phyloP scores from a whole-genome alignment of 2,113 vertebrate genomes.

The Rhabdornis inornatus region DNA sequence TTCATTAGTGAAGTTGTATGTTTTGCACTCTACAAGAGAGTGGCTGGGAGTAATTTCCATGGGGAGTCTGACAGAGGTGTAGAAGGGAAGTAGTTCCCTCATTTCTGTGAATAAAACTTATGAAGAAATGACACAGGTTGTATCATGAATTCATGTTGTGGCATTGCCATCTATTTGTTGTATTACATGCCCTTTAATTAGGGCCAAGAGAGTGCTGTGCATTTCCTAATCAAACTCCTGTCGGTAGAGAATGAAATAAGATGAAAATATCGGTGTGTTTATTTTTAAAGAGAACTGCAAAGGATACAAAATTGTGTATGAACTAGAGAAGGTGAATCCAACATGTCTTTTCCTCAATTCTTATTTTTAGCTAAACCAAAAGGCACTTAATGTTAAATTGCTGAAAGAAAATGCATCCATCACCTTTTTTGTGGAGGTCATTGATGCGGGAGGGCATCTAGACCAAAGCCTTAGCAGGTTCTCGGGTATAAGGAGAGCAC shows the following conservation, averaged over 20 bases:
- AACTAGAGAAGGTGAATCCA: not conserved
- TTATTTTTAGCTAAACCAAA: not conserved
- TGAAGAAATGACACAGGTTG: not conserved
- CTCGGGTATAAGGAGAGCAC: not conserved
- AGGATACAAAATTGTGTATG: constrained; percentile 7
- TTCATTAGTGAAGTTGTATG: not conserved
- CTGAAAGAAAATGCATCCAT: not conserved
- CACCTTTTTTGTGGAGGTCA: not conserved
- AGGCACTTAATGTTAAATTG: not conserved
- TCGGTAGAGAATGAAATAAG: not conserved
- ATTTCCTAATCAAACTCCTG: constrained; percentile 23
- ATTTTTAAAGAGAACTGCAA: not conserved
- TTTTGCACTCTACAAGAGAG: not conserved
- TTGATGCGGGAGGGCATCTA: not conserved
- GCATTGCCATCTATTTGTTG: not conserved
- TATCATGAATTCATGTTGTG: not conserved
- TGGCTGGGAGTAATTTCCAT: not conserved
- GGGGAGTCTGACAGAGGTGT: not conserved
- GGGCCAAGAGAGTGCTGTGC: constrained; percentile 19
- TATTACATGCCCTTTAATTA: constrained; percentile 29
- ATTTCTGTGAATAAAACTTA: constrained; percentile 20
- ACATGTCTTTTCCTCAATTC: not conserved
- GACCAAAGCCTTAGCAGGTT: not conserved
- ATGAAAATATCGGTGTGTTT: not conserved
- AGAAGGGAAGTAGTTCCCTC: not conserved